These are phyloP conservation scores for Hyperoplus lanceolatus DNA, from an alignment of 2,797 vertebrate genomes.

Conservation along the genomic window DNA sequence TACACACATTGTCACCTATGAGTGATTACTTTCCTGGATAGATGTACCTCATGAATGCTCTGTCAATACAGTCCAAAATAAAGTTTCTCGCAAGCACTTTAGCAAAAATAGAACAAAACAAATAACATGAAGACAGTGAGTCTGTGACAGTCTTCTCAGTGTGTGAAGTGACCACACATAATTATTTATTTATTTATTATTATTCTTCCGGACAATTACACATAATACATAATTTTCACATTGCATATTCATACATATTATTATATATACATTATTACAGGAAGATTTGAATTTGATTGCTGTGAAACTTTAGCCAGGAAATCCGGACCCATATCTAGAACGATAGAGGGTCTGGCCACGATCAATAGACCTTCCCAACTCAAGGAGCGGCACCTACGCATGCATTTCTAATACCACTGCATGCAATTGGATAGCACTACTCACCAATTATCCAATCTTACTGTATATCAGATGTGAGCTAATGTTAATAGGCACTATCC, in stretches of 20 bases:
- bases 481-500: not conserved
- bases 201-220: too few species aligned
- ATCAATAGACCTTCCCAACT: too few species aligned
- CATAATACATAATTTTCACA: too few species aligned
- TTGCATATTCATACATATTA: too few species aligned
- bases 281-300: slow-evolving; percentile 2
- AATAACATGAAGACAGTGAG: slow-evolving; percentile 1
- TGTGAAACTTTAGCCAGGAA: not conserved
- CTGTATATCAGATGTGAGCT: too few species aligned
- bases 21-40: slow-evolving; percentile 19
- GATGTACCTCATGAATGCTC: slow-evolving; percentile 17
- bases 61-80: slow-evolving; percentile 15
- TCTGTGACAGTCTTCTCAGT: not conserved
- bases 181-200: too few species aligned
- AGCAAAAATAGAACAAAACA: slow-evolving; percentile 19
- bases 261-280: too few species aligned
- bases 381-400: too few species aligned
- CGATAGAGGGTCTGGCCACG: too few species aligned
- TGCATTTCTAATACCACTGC: too few species aligned
- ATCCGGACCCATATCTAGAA: too few species aligned
- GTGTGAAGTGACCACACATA: slow-evolving; percentile 38
- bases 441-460: not conserved
- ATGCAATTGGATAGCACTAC: too few species aligned
- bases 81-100: slow-evolving; percentile 15
- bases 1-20: slow-evolving; percentile 28